These are phyloP conservation scores for Brachyopa scutellaris DNA, from an alignment of 2,888 invertebrate species.

Conservation along the genomic window DNA sequence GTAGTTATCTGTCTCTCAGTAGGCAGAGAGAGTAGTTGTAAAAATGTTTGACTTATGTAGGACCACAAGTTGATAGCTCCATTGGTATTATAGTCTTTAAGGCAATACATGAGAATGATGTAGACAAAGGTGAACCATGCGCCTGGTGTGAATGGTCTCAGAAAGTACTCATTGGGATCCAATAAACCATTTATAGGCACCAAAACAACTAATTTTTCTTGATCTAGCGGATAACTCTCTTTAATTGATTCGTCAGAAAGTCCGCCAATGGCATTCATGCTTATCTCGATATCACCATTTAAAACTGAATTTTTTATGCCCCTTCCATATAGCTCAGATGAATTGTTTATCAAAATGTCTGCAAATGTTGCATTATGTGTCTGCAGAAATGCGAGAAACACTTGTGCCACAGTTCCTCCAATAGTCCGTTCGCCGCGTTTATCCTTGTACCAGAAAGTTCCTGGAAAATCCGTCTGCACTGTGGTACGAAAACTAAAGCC, in stretches of 20 bases:
- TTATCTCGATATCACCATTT: constrained; percentile 27
- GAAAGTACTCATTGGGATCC: constrained; percentile 36
- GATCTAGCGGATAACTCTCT: constrained; percentile 27
- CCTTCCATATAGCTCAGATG: background rate
- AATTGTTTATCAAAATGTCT: constrained; percentile 10
- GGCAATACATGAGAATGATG: background rate
- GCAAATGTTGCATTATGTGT: constrained; percentile 29
- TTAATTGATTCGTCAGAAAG: background rate
- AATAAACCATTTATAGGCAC: constrained; percentile 28
- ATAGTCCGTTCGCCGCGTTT: background rate
- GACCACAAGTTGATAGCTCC: background rate
- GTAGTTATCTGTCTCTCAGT: background rate
- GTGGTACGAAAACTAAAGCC: constrained; percentile 27
- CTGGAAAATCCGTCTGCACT: constrained; percentile 4
- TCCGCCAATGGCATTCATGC: constrained; percentile 27
- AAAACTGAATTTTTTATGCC: background rate
- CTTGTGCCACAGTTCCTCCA: constrained; percentile 17
- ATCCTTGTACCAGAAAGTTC: constrained; percentile 9
- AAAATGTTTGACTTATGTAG: background rate
- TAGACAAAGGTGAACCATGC: constrained; percentile 21
- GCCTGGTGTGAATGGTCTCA: constrained; percentile 2
- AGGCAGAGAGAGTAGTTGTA: background rate
- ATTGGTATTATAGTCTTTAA: constrained; percentile 1
- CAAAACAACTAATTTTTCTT: constrained; percentile 1
- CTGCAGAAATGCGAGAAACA: background rate